Evolutionary conservation across 2,797 vertebrate genomes (phyloP), one percentile per base, ranked within the genome.

Genomic region (Anomalospiza imberbis): DNA sequence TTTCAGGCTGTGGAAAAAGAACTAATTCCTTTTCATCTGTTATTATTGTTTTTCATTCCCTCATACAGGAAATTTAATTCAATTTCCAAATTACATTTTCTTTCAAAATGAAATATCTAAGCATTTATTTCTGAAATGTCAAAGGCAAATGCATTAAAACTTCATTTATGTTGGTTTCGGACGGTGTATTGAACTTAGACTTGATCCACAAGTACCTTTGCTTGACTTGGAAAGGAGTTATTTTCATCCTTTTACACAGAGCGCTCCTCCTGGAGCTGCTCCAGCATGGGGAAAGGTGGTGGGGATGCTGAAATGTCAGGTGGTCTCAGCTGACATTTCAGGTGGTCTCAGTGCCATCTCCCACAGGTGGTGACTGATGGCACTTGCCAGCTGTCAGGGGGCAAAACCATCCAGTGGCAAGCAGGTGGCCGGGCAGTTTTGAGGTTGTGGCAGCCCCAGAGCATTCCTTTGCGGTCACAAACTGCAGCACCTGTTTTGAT

Each of bases 271-370:
- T 8, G 10, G 71, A 75, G 70, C 38, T 60, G 26, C 60, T 66
- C 13, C 4, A 6, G 17, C 0, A 0, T 2, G 6, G 40, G 48
- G 13, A 73, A 20, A 25, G 29, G 40, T 8, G 20, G 19, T 62
- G 38, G 28, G 62, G 60, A 53, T 67, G 55, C 70, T 73, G 74
- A 84, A 92, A 91, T 36, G 22, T 22, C 79, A 73, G 51, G 25
- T 7, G 63, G 29, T 51, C 45, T 88, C 71, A 61, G 58, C 53
- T 54, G 66, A 16, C 2, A 4, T n/a, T n/a, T n/a, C n/a, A n/a
- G n/a, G n/a, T n/a, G n/a, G n/a, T n/a, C 36, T 29, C 0, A 0
- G 20, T 58, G 42, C 66, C 66, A 17, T 13, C 25, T 80, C 42
- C 34, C 3, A 3, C 2, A 1, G 45, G 38, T 20, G 40, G 47